These are phyloP conservation scores for Anoplolepis gracilipes DNA, from an alignment of 1,140 invertebrate species.

Conservation along the genomic window DNA sequence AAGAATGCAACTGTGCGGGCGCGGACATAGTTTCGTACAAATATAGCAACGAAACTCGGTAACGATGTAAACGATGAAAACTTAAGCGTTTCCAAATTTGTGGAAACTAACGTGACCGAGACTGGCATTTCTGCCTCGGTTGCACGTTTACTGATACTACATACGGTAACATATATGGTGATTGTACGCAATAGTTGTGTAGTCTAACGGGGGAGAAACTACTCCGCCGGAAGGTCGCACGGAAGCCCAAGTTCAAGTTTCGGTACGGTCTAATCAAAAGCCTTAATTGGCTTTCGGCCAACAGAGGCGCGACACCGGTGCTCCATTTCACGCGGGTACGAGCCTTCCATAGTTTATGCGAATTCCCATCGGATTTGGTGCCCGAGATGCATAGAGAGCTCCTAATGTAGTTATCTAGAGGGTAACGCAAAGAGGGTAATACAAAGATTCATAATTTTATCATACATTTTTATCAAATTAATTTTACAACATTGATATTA, in stretches of 20 bases:
- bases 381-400: conserved; percentile 10
- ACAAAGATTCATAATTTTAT: background rate
- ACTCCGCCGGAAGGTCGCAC: conserved; percentile 57
- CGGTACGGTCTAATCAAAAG: conserved; percentile 70
- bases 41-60: background rate
- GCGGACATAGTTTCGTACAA: conserved; percentile 21
- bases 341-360: conserved; percentile 48
- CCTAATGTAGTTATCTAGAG: conserved; percentile 42
- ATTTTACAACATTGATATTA: background rate
- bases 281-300: conserved; percentile 73
- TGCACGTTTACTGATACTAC: conserved; percentile 47
- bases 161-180: background rate
- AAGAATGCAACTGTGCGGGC: background rate
- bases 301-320: conserved; percentile 37
- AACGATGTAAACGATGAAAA: conserved; percentile 41
- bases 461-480: background rate
- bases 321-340: conserved; percentile 49
- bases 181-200: conserved; percentile 50
- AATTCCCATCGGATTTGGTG: conserved; percentile 13
- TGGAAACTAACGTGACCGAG: conserved; percentile 37
- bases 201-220: conserved; percentile 23
- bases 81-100: conserved; percentile 58
- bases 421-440: conserved; percentile 10
- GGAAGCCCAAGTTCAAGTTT: conserved; percentile 63
- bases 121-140: background rate